phyloP scores from a whole-genome alignment of 2,113 vertebrate species.

The Engystomops pustulosus region DNA sequence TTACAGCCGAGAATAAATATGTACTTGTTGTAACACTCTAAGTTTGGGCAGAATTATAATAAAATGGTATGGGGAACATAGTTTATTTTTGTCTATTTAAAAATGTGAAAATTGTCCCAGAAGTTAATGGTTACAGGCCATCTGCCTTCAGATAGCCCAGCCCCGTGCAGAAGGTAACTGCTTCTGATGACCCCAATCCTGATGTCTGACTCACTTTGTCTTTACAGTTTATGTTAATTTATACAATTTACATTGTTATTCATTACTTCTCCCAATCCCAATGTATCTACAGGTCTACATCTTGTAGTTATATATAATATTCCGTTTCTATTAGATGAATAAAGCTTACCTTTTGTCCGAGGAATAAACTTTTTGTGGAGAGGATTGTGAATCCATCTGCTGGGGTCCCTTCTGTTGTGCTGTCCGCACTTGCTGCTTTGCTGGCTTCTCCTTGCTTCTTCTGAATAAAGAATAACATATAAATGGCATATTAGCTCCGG shows the following conservation, averaged over 20 bases:
- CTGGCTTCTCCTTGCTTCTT: conserved; percentile 93
- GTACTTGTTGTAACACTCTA: no score
- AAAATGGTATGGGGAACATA: no score
- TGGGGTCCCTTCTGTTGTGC: conserved; percentile 91
- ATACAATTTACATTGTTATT: not conserved
- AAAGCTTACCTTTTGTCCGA: conserved; percentile 94
- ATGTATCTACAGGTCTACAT: not conserved
- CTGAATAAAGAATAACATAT: conserved; percentile 65
- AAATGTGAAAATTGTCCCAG: no score
- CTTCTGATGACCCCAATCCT: no score
- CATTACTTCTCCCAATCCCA: not conserved
- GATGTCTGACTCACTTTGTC: not conserved
- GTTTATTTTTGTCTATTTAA: no score
- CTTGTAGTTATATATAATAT: not conserved
- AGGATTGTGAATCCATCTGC: conserved; percentile 93
- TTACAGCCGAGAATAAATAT: no score
- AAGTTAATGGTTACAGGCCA: no score
- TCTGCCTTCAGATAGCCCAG: no score
- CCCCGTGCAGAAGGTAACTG: no score
- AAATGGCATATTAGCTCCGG: conserved; percentile 40
- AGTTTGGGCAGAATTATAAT: no score
- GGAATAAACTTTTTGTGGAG: conserved; percentile 97
- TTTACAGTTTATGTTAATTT: not conserved
- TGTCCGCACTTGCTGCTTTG: conserved; percentile 93
- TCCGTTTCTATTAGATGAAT: not conserved